phyloP scores from a whole-genome alignment of 2,888 invertebrate genomes.

The Mantis religiosa region DNA sequence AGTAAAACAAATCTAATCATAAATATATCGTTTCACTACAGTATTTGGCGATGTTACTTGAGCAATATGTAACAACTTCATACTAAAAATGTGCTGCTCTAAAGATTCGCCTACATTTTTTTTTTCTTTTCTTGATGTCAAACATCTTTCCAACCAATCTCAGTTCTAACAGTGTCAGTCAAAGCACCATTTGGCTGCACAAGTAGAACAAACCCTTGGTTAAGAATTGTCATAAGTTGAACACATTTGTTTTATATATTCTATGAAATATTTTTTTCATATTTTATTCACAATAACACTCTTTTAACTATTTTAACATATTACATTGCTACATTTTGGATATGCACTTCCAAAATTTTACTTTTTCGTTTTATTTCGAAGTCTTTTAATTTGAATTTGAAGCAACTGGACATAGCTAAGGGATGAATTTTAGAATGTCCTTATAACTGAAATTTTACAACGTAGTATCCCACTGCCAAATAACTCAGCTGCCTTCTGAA shows the following conservation, averaged over 20 bases:
- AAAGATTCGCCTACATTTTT: background rate
- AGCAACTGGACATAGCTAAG: background rate
- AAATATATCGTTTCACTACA: background rate
- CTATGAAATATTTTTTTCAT: background rate
- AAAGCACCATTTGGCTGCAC: background rate
- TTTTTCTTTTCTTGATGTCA: background rate
- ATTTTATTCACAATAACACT: background rate
- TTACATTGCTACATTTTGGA: background rate
- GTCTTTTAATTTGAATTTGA: background rate
- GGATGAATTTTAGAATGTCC: background rate
- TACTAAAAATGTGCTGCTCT: background rate
- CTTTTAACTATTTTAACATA: background rate
- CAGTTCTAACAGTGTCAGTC: background rate
- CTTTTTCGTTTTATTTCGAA: background rate
- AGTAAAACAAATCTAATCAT: background rate
- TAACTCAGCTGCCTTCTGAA: background rate
- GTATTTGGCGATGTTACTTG: background rate
- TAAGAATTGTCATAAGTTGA: background rate
- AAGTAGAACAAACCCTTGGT: background rate
- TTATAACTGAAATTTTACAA: background rate
- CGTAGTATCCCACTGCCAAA: background rate
- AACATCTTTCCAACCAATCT: background rate
- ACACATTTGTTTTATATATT: background rate
- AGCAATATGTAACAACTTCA: background rate
- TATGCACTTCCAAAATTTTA: background rate